A percentile compares a stretch with the other conserved stretches of the same genome.
phyloP scores from a whole-genome alignment of 2,888 invertebrate species.

The Gastrophysa polygoni region DNA sequence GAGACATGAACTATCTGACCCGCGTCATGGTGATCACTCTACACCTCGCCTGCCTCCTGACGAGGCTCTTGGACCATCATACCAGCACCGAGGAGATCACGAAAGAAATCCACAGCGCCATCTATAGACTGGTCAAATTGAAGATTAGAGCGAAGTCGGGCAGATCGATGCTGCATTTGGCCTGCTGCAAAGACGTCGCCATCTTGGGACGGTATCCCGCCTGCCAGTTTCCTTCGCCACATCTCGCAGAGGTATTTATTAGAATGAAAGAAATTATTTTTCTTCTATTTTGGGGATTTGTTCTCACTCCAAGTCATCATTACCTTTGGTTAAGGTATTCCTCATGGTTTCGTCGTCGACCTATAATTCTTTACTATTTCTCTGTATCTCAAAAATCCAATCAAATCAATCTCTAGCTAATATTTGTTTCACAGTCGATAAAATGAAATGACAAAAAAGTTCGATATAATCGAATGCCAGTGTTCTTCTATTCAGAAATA shows the following conservation, averaged over 20 bases:
- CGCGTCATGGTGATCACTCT: constrained; percentile 85
- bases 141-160: constrained; percentile 68
- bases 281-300: too few species aligned
- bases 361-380: too few species aligned
- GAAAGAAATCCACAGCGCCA: constrained; percentile 71
- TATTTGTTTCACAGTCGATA: too few species aligned
- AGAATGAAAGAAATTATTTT: too few species aligned
- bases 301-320: not conserved
- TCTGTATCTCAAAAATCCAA: too few species aligned
- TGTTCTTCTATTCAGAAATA: too few species aligned
- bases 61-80: constrained; percentile 64
- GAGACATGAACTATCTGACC: constrained; percentile 79
- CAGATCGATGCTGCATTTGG: constrained; percentile 79
- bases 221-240: constrained; percentile 72
- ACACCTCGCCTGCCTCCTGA: constrained; percentile 80
- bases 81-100: constrained; percentile 50
- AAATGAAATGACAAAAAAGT: too few species aligned
- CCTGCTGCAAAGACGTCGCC: constrained; percentile 79
- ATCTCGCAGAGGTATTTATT: constrained; percentile 65
- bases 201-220: constrained; percentile 71
- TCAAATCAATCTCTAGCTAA: too few species aligned
- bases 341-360: too few species aligned
- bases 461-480: too few species aligned
- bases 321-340: too few species aligned
- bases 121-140: constrained; percentile 79